Evolutionary conservation across 2,113 vertebrate genomes (phyloP), one percentile per base, ranked within the genome.

Genomic region (Vanacampus margaritifer): DNA sequence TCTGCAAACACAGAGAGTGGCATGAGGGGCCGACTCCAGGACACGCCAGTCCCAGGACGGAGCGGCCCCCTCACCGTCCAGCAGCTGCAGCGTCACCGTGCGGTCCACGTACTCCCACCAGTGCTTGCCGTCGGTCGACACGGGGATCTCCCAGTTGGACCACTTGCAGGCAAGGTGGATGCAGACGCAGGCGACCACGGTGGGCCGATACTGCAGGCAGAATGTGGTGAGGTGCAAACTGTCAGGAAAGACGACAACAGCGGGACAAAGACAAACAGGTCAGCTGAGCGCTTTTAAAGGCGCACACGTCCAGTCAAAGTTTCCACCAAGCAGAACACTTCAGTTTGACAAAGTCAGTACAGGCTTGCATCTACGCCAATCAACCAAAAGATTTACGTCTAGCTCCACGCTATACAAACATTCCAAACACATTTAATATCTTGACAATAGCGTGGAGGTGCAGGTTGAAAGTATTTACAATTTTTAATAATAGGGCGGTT

Each of bases 61-160:
- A 9, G 4, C 12, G 5, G 3, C 8, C 23, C 32, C n/a, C 93
- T 90, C 70, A 97, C 97, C 96, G 36, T 99, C 95, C 37, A 99
- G 89, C 78, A 99, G 92, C 79, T 98, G 95, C 73, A 98, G 82
- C 51, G 95, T 99, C 61, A 99, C 97, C 0, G 93, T 93, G 72
- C 91, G 91, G 89, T 99, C 97, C 86, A 99, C 94, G 46, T 98
- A 99, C 90, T 98, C 97, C 97, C 97, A 99, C 97, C 97, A 99
- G 89, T 98, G 94, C 62, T 99, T 99, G 36, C 94, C 94, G 74
- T 98, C 96, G 5, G 96, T 98, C 21, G 97, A 99, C 32, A 99
- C 96, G 1, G 97, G 97, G 83, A 99, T 99, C 91, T 98, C 97
- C 97, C 97, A 99, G 92, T 98, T 99, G 92, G 97, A 99, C 97